phyloP scores from a whole-genome alignment of 2,888 invertebrate species.

The Phengaris arion region DNA sequence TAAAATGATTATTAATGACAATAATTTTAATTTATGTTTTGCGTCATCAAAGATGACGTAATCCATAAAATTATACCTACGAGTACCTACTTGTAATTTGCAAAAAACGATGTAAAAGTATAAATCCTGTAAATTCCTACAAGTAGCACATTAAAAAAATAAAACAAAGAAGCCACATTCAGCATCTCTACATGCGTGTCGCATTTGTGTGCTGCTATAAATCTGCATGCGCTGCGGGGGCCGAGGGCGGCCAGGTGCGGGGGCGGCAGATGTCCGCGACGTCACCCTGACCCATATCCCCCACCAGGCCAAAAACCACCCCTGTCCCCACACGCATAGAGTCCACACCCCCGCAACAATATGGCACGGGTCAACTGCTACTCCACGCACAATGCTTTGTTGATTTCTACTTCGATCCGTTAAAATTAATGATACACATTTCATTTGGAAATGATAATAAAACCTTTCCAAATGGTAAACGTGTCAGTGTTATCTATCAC shows the following conservation, averaged over 20 bases:
- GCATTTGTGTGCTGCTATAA: constrained; percentile 48
- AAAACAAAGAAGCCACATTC: constrained; percentile 25
- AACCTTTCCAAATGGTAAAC: neutral
- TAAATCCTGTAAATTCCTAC: neutral
- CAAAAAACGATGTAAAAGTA: too few species aligned
- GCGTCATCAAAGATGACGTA: neutral
- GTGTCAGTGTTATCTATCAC: neutral
- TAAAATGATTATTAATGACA: neutral
- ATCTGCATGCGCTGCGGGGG: constrained; percentile 59
- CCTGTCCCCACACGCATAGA: constrained; percentile 31
- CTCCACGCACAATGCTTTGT: constrained; percentile 49
- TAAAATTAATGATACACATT: constrained; percentile 36
- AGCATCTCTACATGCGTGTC: constrained; percentile 30
- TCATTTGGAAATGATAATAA: constrained; percentile 19
- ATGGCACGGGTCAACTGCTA: constrained; percentile 39
- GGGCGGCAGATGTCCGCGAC: constrained; percentile 66
- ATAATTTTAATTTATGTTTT: neutral
- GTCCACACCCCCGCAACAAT: constrained; percentile 29
- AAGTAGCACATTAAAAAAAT: neutral
- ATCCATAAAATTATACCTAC: neutral
- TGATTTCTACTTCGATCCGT: constrained; percentile 38
- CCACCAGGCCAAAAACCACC: constrained; percentile 33
- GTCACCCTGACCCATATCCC: constrained; percentile 60
- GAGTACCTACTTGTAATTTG: too few species aligned
- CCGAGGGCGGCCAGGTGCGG: constrained; percentile 58